phyloP scores from a whole-genome alignment of 2,113 vertebrate species.

The Azemiops feae region DNA sequence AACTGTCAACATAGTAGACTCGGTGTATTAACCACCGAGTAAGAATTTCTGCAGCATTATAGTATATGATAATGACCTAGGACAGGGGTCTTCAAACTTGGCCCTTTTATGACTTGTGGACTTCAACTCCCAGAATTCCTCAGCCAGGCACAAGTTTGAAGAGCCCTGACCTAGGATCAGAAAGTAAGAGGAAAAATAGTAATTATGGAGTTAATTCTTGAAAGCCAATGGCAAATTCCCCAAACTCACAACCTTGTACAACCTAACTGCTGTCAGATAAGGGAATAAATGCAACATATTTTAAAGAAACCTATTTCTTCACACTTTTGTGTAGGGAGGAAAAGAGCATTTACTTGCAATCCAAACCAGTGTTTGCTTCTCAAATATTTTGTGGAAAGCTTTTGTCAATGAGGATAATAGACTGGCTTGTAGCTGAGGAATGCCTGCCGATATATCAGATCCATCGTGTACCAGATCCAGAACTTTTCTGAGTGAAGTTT shows the following conservation, averaged over 20 bases:
- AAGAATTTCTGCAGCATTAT: not conserved
- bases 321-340: not conserved
- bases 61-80: not conserved
- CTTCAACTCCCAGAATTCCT: too few species aligned
- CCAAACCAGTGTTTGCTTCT: not conserved
- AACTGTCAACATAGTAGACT: not conserved
- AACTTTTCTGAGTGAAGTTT: conserved; percentile 1
- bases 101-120: too few species aligned
- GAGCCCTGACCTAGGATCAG: not conserved
- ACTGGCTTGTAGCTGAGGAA: not conserved
- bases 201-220: not conserved
- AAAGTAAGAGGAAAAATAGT: not conserved
- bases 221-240: too few species aligned
- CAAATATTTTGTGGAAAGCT: conserved; percentile 8
- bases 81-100: too few species aligned
- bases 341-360: not conserved
- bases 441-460: not conserved
- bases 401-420: not conserved
- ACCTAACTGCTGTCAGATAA: not conserved
- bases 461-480: conserved; percentile 3
- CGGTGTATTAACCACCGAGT: not conserved
- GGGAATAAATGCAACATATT: not conserved
- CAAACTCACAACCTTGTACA: not conserved
- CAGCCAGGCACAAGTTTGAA: not conserved
- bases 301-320: not conserved